Conservation (phyloP, 2,888 invertebrate genomes). For the Pristionchus exspectatus region DNA sequence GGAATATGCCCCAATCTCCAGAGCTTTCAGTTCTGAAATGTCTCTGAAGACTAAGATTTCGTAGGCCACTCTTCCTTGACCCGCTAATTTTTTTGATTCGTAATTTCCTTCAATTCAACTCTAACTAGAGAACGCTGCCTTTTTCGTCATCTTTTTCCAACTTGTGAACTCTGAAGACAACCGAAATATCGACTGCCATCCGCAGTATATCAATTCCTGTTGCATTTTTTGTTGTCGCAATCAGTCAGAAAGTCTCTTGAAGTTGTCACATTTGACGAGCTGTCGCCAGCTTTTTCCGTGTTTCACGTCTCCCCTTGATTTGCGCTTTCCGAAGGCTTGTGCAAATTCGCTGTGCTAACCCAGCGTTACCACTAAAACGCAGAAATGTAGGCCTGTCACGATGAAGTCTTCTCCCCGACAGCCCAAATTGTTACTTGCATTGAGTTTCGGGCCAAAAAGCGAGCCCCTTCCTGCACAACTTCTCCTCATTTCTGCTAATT, state of each 20-base stretch:
- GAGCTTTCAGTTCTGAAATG: not conserved
- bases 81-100: too few relatives aligned
- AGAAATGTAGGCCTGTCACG: too few relatives aligned
- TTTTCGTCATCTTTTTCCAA: too few relatives aligned
- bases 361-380: too few relatives aligned
- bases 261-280: not conserved
- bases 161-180: too few relatives aligned
- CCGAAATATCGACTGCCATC: too few relatives aligned
- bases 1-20: not conserved
- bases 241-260: not conserved
- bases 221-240: not conserved
- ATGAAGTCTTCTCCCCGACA: too few relatives aligned
- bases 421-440: too few relatives aligned
- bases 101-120: too few relatives aligned
- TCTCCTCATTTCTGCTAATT: not conserved
- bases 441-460: not conserved
- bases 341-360: too few relatives aligned
- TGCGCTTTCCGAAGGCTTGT: not conserved
- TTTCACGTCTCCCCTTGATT: conserved; percentile 16
- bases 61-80: too few relatives aligned
- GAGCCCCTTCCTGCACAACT: not conserved
- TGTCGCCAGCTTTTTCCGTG: not conserved
- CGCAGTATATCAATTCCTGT: not conserved
- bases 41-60: not conserved
- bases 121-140: too few relatives aligned